A percentile compares a stretch with the other conserved stretches of the same genome.
Evolutionary conservation across 2,888 invertebrate species (phyloP).

Genomic region (Drepanosiphum platanoidis): DNA sequence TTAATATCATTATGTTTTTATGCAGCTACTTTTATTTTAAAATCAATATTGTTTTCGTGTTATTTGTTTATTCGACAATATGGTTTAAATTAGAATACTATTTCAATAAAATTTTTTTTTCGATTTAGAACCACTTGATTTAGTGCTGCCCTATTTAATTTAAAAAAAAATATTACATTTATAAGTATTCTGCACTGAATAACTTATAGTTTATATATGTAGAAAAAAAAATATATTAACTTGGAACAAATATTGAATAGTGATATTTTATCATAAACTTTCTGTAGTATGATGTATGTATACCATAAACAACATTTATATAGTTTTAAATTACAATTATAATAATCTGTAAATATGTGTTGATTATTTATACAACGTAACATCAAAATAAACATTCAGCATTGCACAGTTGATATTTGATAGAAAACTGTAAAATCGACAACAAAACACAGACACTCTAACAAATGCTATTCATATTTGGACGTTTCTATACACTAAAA

Average conservation of each 20-base stretch:
- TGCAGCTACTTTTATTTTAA: background rate
- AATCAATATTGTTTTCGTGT: background rate
- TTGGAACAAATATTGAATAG: too few relatives aligned
- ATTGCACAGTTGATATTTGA: background rate
- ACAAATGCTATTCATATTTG: background rate
- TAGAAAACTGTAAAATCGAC: constrained; percentile 2
- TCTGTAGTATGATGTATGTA: background rate
- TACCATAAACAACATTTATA: background rate
- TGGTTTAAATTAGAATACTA: background rate
- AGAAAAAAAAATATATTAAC: too few relatives aligned
- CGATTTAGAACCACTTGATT: too few relatives aligned
- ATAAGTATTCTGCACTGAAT: too few relatives aligned
- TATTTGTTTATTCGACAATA: background rate
- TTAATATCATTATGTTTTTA: background rate
- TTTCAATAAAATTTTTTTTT: too few relatives aligned
- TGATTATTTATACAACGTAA: background rate
- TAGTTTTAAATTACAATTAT: background rate
- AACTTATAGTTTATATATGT: too few relatives aligned
- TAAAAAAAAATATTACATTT: too few relatives aligned
- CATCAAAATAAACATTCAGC: constrained; percentile 29
- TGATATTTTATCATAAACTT: background rate
- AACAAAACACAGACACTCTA: background rate
- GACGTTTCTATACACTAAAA: background rate
- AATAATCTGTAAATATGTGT: background rate
- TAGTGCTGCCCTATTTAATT: too few relatives aligned